phyloP scores from a whole-genome alignment of 2,113 vertebrate species.

The Gasterosteus nipponicus region DNA sequence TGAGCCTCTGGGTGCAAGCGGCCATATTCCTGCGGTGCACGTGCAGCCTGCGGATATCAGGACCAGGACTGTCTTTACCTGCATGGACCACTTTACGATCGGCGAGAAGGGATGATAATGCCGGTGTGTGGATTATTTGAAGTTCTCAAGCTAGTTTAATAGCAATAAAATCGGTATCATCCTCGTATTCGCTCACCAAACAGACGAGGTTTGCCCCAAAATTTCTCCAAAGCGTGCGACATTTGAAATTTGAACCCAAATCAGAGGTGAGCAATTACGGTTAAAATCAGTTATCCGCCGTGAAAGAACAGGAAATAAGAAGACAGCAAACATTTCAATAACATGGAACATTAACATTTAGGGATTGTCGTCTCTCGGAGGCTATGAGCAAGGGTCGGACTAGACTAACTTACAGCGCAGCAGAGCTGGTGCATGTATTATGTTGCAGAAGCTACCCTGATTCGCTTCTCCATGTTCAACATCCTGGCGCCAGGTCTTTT shows the following conservation, averaged over 20 bases:
- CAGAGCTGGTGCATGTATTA: slow-evolving; percentile 39
- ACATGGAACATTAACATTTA: slow-evolving; percentile 4
- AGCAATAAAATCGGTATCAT: not conserved
- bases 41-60: not conserved
- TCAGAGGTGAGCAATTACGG: not conserved
- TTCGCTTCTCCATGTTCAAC: slow-evolving; percentile 34
- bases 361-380: not conserved
- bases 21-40: not conserved
- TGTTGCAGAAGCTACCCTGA: slow-evolving; percentile 45
- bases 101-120: not conserved
- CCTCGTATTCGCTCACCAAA: not conserved
- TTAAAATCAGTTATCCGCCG: not conserved
- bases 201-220: not conserved
- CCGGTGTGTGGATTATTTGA: not conserved
- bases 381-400: not conserved
- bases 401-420: slow-evolving; percentile 26
- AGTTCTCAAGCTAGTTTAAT: not conserved
- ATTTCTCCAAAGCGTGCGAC: not conserved
- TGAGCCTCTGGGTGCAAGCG: not conserved
- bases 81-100: not conserved
- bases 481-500: slow-evolving; percentile 41
- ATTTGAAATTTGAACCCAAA: not conserved
- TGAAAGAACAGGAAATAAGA: not conserved
- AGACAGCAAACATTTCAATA: not conserved
- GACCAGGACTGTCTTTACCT: not conserved